Evolutionary conservation across 2,888 invertebrate species (phyloP).

Genomic region (Drosophila paramelanica): DNA sequence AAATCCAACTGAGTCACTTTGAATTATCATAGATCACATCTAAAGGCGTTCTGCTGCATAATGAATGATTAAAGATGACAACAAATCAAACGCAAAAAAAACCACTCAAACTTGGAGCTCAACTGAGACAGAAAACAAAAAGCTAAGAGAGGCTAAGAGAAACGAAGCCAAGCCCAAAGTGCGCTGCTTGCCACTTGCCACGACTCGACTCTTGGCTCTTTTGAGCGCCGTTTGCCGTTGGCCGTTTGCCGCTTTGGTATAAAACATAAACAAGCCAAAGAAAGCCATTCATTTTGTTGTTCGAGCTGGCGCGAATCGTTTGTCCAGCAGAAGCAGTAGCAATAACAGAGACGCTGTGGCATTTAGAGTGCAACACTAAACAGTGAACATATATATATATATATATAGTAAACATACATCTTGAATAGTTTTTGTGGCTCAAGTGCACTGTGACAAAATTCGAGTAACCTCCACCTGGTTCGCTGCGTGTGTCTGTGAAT

Average conservation of each 20-base stretch:
- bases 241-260: constrained; percentile 69
- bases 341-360: constrained; percentile 48
- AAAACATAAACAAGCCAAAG: constrained; percentile 83
- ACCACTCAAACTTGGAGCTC: constrained; percentile 31
- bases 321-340: constrained; percentile 52
- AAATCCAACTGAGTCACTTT: constrained; percentile 15
- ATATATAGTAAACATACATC: not conserved
- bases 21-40: constrained; percentile 15
- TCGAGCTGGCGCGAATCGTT: constrained; percentile 79
- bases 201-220: constrained; percentile 33
- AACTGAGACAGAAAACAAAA: not conserved
- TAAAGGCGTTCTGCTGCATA: constrained; percentile 2
- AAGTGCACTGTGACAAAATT: constrained; percentile 23
- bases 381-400: constrained; percentile 9
- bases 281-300: constrained; percentile 83
- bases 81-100: constrained; percentile 7
- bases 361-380: constrained; percentile 55
- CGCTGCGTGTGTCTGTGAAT: constrained; percentile 10
- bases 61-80: constrained; percentile 32
- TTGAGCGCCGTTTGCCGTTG: constrained; percentile 31
- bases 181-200: constrained; percentile 42
- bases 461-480: constrained; percentile 3
- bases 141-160: constrained; percentile 51
- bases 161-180: constrained; percentile 27
- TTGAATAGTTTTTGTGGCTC: constrained; percentile 6